A percentile compares a stretch with the other conserved stretches of the same genome.
Evolutionary conservation across 1,140 invertebrate genomes (phyloP).

Genomic region (Scaptomyza graminum): DNA sequence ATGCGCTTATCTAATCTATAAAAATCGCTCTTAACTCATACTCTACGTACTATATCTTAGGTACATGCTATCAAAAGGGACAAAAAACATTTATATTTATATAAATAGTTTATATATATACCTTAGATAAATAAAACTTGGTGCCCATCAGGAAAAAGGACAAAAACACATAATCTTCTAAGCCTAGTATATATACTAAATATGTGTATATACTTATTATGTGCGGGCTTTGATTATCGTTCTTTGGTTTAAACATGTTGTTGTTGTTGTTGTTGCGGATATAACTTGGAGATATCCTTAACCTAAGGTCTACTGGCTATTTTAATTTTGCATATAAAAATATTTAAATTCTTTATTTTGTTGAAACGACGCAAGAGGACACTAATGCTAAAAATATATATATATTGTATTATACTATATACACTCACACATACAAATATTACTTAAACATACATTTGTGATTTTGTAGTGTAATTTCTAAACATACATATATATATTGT

Average conservation of each 20-base stretch:
- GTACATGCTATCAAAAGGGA: slow-evolving; percentile 17
- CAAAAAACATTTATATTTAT: neutral
- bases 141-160: slow-evolving; percentile 11
- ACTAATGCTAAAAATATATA: slow-evolving; percentile 35
- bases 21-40: slow-evolving; percentile 1
- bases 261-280: slow-evolving; percentile 1
- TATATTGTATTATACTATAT: no score
- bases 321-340: slow-evolving; percentile 69
- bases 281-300: neutral
- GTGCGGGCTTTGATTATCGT: slow-evolving; percentile 73
- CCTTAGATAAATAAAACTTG: slow-evolving; percentile 8
- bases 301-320: slow-evolving; percentile 33
- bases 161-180: neutral
- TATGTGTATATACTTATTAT: slow-evolving; percentile 37
- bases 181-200: slow-evolving; percentile 15
- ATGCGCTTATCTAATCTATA: slow-evolving; percentile 37
- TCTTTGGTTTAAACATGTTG: slow-evolving; percentile 54
- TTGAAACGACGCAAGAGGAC: slow-evolving; percentile 63
- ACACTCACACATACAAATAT: slow-evolving; percentile 18
- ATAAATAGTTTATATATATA: no score
- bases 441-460: neutral
- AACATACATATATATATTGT: slow-evolving; percentile 13
- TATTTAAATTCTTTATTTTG: slow-evolving; percentile 77
- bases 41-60: slow-evolving; percentile 17
- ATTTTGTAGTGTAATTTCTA: neutral